Conservation (phyloP, 2,888 invertebrate genomes). For the Platypus cylindrus region DNA sequence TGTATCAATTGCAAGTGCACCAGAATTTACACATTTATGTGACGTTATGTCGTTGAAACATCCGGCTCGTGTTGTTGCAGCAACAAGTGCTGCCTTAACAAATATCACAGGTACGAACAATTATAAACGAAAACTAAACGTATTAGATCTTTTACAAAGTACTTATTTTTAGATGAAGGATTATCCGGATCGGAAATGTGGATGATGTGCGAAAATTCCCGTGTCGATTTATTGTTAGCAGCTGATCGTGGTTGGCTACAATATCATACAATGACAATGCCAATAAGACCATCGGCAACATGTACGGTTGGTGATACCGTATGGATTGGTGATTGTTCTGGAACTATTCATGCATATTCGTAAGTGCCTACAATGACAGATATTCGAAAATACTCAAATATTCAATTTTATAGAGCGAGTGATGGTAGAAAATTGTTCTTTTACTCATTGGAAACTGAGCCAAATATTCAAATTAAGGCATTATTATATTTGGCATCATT, state of each 20-base stretch:
- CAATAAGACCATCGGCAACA: slow-evolving; percentile 53
- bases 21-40: slow-evolving; percentile 82
- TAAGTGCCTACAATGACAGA: slow-evolving; percentile 26
- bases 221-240: slow-evolving; percentile 46
- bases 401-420: slow-evolving; percentile 32
- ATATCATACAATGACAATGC: slow-evolving; percentile 43
- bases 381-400: background rate
- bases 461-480: slow-evolving; percentile 53
- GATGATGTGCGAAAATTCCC: slow-evolving; percentile 55
- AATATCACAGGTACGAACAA: slow-evolving; percentile 36
- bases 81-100: slow-evolving; percentile 39
- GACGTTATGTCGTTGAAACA: slow-evolving; percentile 66
- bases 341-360: slow-evolving; percentile 75
- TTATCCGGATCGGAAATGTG: slow-evolving; percentile 56
- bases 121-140: too few species aligned
- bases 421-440: slow-evolving; percentile 48
- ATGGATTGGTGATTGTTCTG: slow-evolving; percentile 84
- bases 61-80: slow-evolving; percentile 50
- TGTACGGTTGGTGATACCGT: slow-evolving; percentile 64
- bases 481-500: slow-evolving; percentile 53
- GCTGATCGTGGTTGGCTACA: slow-evolving; percentile 47
- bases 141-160: background rate
- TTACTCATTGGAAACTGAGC: slow-evolving; percentile 55
- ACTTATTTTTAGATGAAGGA: slow-evolving; percentile 38
- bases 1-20: slow-evolving; percentile 81